Evolutionary conservation across 2,888 invertebrate species (phyloP).

Genomic region (Xestia xanthographa): DNA sequence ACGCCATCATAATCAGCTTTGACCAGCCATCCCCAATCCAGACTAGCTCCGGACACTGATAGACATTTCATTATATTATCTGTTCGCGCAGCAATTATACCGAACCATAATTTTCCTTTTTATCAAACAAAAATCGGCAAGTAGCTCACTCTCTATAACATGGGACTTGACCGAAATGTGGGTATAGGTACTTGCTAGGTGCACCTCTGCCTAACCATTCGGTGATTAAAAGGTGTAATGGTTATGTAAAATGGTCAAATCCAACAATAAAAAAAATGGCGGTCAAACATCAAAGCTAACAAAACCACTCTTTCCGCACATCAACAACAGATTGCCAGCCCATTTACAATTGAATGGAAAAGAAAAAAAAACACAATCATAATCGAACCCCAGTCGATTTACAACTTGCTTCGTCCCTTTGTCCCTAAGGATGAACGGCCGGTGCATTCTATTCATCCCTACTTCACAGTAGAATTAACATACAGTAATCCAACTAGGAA

Average conservation of each 20-base stretch:
- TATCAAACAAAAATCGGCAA: not conserved
- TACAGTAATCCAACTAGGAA: not conserved
- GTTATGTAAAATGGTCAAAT: not conserved
- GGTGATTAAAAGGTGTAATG: too few species aligned
- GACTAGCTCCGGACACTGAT: not conserved
- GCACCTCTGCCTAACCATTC: too few species aligned
- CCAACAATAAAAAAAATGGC: not conserved
- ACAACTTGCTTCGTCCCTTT: constrained; percentile 19
- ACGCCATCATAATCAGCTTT: too few species aligned
- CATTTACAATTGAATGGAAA: constrained; percentile 14
- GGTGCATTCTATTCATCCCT: constrained; percentile 22
- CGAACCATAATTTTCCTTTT: too few species aligned
- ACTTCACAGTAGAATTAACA: not conserved
- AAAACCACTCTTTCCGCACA: not conserved
- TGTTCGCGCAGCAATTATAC: not conserved
- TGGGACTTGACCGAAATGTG: too few species aligned
- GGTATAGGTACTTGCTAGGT: too few species aligned
- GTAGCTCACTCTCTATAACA: too few species aligned
- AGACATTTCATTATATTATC: not conserved
- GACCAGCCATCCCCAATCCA: too few species aligned
- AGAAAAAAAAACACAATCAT: constrained; percentile 4
- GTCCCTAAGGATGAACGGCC: constrained; percentile 29
- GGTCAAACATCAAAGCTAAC: not conserved
- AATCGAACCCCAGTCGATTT: constrained; percentile 22
- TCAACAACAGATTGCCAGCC: constrained; percentile 28